Percentiles rank a stretch among this genome's conserved stretches.
Evolutionary conservation across 2,113 vertebrate species (phyloP).

Genomic region (Sterrhoptilus dennistouni): DNA sequence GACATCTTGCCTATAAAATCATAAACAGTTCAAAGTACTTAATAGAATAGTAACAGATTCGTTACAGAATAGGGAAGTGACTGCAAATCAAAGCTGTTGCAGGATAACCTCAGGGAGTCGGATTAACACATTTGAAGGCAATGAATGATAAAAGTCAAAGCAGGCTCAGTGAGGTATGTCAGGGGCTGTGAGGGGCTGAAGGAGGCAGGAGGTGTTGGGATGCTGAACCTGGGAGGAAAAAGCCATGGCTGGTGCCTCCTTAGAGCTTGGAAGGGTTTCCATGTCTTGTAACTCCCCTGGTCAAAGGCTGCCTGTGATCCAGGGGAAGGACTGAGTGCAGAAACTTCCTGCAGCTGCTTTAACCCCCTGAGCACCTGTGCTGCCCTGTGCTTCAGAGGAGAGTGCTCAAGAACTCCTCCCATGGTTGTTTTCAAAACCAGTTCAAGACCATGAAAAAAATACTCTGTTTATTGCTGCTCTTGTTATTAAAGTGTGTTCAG

Average conservation of each 20-base stretch:
- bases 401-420: accelerated
- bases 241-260: background rate
- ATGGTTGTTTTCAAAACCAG: background rate
- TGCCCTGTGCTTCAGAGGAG: background rate
- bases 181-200: background rate
- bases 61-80: background rate
- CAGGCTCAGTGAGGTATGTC: background rate
- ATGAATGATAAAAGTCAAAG: background rate
- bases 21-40: background rate
- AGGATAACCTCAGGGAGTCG: background rate
- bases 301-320: background rate
- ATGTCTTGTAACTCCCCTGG: background rate
- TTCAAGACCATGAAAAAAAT: background rate
- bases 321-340: background rate
- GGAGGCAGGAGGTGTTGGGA: background rate
- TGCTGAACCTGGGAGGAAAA: background rate
- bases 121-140: background rate
- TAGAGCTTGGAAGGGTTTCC: background rate
- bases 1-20: background rate
- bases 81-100: background rate
- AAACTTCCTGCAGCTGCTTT: background rate
- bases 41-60: background rate
- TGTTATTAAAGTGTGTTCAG: background rate
- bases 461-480: background rate
- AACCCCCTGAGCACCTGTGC: background rate